phyloP scores from a whole-genome alignment of 2,797 vertebrate species.

The Darevskia nairensis region DNA sequence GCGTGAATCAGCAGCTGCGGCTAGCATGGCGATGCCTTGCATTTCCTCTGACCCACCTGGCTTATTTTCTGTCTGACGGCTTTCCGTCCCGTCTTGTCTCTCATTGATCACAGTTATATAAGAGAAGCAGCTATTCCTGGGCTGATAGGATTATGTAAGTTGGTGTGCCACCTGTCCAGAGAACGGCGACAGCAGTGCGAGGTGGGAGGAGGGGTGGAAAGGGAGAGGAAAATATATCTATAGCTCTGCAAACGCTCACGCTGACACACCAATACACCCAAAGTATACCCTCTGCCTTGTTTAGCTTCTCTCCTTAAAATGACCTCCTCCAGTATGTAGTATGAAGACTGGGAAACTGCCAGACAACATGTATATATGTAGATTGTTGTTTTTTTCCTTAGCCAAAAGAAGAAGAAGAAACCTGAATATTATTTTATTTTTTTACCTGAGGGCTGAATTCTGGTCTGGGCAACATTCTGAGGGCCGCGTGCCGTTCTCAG shows the following conservation, averaged over 20 bases:
- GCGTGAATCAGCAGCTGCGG: not conserved
- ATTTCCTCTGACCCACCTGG: not conserved
- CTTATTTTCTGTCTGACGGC: too few relatives aligned
- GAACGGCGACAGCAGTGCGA: conserved; percentile 52
- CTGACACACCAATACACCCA: not conserved
- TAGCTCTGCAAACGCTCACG: too few relatives aligned
- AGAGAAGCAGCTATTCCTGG: conserved; percentile 62
- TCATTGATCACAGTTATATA: conserved; percentile 56
- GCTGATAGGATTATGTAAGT: conserved; percentile 69
- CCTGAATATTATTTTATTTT: too few relatives aligned
- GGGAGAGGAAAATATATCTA: not conserved
- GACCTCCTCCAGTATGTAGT: not conserved
- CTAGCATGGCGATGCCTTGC: too few relatives aligned
- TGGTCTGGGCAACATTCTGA: too few relatives aligned
- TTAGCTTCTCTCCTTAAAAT: not conserved
- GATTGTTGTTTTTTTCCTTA: not conserved
- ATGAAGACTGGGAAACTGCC: not conserved
- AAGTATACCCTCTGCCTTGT: not conserved
- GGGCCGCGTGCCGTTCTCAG: too few relatives aligned
- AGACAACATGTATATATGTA: not conserved
- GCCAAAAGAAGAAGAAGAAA: not conserved
- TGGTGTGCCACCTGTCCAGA: conserved; percentile 55
- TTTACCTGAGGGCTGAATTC: too few relatives aligned
- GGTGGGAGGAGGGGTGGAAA: not conserved
- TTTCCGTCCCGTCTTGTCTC: not conserved